A percentile compares a stretch with the other conserved stretches of the same genome.
phyloP scores from a whole-genome alignment of 2,797 vertebrate species.

The Scomberomorus guttatus region DNA sequence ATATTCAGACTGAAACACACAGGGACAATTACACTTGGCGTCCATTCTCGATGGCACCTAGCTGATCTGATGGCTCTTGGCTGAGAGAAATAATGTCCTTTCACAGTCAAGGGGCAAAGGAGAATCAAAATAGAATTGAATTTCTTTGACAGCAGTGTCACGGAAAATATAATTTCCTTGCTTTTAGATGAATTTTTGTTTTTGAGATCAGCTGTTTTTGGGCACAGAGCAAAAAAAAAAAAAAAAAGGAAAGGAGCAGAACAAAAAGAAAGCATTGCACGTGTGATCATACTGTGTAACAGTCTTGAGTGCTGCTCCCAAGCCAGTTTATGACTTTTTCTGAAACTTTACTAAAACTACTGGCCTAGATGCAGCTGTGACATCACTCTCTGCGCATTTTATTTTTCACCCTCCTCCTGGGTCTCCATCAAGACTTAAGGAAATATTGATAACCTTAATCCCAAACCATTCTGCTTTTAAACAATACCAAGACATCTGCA shows the following conservation, averaged over 20 bases:
- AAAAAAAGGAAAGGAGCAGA: slow-evolving; percentile 2
- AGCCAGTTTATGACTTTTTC: slow-evolving; percentile 4
- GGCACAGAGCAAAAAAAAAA: background rate
- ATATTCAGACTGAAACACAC: slow-evolving; percentile 24
- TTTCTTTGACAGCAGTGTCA: slow-evolving; percentile 20
- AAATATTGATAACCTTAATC: slow-evolving; percentile 54
- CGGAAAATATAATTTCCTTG: background rate
- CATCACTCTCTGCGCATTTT: slow-evolving; percentile 32
- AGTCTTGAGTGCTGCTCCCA: slow-evolving; percentile 15
- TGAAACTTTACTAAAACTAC: slow-evolving; percentile 29
- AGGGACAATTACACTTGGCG: background rate
- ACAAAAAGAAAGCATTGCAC: slow-evolving; percentile 21
- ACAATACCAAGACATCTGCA: slow-evolving; percentile 35
- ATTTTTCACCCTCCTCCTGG: slow-evolving; percentile 32
- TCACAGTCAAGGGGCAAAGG: slow-evolving; percentile 21
- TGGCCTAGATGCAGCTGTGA: slow-evolving; percentile 45
- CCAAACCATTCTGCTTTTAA: slow-evolving; percentile 44
- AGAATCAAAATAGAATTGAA: slow-evolving; percentile 20
- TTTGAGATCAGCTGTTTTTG: slow-evolving; percentile 26
- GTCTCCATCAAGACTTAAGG: slow-evolving; percentile 37
- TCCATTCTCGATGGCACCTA: slow-evolving; percentile 8
- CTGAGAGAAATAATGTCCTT: slow-evolving; percentile 9
- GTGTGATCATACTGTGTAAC: background rate
- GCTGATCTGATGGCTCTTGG: slow-evolving; percentile 15
- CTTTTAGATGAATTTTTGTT: slow-evolving; percentile 19